Conservation (phyloP, 2,113 vertebrate genomes). For the Cervus canadensis region DNA sequence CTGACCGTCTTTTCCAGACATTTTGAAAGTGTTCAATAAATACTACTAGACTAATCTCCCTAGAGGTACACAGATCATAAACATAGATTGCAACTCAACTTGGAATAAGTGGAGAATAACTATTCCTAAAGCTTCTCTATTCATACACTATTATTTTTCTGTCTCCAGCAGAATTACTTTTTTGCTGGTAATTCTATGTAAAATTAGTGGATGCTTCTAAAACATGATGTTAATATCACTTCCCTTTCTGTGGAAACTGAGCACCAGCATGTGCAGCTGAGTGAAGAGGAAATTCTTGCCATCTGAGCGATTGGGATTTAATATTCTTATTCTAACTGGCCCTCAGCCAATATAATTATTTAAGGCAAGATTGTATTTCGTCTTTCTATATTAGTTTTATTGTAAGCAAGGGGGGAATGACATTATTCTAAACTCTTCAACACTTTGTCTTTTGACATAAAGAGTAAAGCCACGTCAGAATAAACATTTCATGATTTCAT, state of each 20-base stretch:
- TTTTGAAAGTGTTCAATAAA: not conserved
- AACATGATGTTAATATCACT: not conserved
- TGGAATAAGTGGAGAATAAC: not conserved
- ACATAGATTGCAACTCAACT: not conserved
- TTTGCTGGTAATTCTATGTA: not conserved
- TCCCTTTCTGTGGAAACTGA: not conserved
- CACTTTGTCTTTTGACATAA: constrained; percentile 7
- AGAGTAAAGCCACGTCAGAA: not conserved
- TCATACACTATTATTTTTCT: not conserved
- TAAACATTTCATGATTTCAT: not conserved
- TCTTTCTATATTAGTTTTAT: constrained; percentile 28
- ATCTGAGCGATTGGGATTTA: not conserved
- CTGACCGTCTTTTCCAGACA: not conserved
- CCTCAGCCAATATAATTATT: not conserved
- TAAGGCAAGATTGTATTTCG: not conserved
- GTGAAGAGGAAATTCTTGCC: not conserved
- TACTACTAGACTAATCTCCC: not conserved
- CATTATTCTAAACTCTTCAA: constrained; percentile 13
- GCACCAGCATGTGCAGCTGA: not conserved
- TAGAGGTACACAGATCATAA: not conserved
- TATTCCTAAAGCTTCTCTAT: not conserved
- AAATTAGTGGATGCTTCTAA: not conserved
- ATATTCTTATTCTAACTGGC: not conserved
- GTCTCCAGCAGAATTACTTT: not conserved
- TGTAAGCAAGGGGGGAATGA: not conserved